These are phyloP conservation scores for Phallusia fumigata DNA, from an alignment of 23 tunicate species.

Conservation along the genomic window DNA sequence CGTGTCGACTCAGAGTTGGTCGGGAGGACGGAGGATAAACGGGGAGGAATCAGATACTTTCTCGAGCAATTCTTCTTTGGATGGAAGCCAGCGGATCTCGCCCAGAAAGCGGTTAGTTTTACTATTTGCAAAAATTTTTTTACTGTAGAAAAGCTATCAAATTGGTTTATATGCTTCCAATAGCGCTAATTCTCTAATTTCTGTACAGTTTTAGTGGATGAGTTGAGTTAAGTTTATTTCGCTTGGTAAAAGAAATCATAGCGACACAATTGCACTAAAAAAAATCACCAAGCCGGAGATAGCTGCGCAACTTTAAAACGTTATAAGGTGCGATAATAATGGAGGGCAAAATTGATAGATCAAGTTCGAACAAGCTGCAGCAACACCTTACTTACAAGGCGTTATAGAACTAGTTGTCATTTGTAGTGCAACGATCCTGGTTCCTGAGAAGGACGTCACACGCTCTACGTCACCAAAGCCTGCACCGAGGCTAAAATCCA, in stretches of 20 bases:
- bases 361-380: too few relatives aligned
- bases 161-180: background rate
- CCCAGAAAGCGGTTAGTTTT: slow-evolving; percentile 4
- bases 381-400: too few relatives aligned
- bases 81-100: slow-evolving; percentile 19
- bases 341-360: too few relatives aligned
- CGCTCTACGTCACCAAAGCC: background rate
- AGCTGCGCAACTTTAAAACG: too few relatives aligned
- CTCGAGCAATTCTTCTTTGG: slow-evolving; percentile 19
- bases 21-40: background rate
- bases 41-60: slow-evolving; percentile 22
- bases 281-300: too few relatives aligned
- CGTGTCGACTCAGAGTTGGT: background rate
- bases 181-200: too few relatives aligned
- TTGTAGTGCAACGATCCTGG: background rate
- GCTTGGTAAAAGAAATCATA: too few relatives aligned
- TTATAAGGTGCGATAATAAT: too few relatives aligned
- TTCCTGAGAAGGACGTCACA: background rate
- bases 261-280: too few relatives aligned
- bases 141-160: background rate
- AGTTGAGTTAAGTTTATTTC: too few relatives aligned
- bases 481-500: slow-evolving; percentile 14
- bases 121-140: background rate
- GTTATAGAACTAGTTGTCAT: too few relatives aligned
- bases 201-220: too few relatives aligned